These are phyloP conservation scores for Triplophysa yarkandensis DNA, from an alignment of 2,797 vertebrate genomes.

Conservation along the genomic window DNA sequence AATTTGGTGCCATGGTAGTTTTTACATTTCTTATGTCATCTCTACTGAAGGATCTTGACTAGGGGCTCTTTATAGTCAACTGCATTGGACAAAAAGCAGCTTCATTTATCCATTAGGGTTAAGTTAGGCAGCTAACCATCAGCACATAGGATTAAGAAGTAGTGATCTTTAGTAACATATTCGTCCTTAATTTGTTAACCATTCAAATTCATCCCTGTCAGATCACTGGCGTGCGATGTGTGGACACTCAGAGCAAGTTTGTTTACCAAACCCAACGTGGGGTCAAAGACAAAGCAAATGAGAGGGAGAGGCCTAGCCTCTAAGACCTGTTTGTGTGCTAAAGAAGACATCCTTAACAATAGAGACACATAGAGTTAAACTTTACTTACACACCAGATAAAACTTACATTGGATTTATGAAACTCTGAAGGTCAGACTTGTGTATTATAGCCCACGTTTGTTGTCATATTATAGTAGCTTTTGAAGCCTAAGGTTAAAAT, in stretches of 20 bases:
- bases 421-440: too few species aligned
- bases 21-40: not conserved
- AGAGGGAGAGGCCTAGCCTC: conserved; percentile 8
- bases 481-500: not conserved
- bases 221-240: not conserved
- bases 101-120: conserved; percentile 1
- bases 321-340: conserved; percentile 3
- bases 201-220: conserved; percentile 16
- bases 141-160: not conserved
- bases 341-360: conserved; percentile 24
- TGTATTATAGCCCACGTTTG: not conserved
- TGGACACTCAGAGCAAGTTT: conserved; percentile 26
- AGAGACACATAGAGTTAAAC: conserved; percentile 23
- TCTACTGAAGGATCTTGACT: conserved; percentile 3
- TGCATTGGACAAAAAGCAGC: not conserved
- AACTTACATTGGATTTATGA: too few species aligned
- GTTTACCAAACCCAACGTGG: conserved; percentile 43
- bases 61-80: not conserved
- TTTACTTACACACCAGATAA: conserved; percentile 24
- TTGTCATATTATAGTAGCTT: not conserved
- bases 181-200: conserved; percentile 14
- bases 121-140: conserved; percentile 11
- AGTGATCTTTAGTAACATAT: not conserved
- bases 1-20: conserved; percentile 9
- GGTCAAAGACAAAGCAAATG: conserved; percentile 29